Conservation (phyloP, 2,888 invertebrate species). For the Taphrorychus bicolor region DNA sequence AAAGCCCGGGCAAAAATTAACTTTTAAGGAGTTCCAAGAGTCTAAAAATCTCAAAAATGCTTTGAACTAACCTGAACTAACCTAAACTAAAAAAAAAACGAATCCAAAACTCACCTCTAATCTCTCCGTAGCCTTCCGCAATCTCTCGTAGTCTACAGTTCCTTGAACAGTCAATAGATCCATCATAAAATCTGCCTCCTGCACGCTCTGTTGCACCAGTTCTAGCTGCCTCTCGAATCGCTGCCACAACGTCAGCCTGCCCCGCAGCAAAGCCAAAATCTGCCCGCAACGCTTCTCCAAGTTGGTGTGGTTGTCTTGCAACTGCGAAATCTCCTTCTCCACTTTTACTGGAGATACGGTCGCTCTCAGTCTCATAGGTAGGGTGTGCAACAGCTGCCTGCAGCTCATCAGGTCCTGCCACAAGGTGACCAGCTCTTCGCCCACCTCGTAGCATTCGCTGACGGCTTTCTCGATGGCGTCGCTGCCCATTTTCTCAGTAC, state of each 20-base stretch:
- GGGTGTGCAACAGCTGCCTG: slow-evolving; percentile 77
- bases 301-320: slow-evolving; percentile 77
- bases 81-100: no score
- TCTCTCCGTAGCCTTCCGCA: slow-evolving; percentile 83
- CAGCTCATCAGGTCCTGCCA: slow-evolving; percentile 82
- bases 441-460: slow-evolving; percentile 73
- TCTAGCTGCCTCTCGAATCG: slow-evolving; percentile 81
- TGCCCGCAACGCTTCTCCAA: slow-evolving; percentile 76
- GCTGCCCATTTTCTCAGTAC: slow-evolving; percentile 74
- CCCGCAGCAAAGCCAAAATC: slow-evolving; percentile 69
- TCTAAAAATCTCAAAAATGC: no score
- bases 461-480: slow-evolving; percentile 81
- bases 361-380: slow-evolving; percentile 77
- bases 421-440: slow-evolving; percentile 72
- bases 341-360: slow-evolving; percentile 74
- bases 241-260: slow-evolving; percentile 75
- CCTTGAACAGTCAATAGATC: slow-evolving; percentile 84
- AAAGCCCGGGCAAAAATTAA: no score
- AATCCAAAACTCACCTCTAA: slow-evolving; percentile 75
- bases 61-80: no score
- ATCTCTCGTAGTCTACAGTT: slow-evolving; percentile 82
- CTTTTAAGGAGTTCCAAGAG: no score
- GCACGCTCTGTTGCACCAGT: slow-evolving; percentile 79
- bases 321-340: slow-evolving; percentile 77
- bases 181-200: slow-evolving; percentile 89